Evolutionary conservation across 2,113 vertebrate species (phyloP), one percentile per base, ranked within the genome.

Genomic region (Colius striatus): DNA sequence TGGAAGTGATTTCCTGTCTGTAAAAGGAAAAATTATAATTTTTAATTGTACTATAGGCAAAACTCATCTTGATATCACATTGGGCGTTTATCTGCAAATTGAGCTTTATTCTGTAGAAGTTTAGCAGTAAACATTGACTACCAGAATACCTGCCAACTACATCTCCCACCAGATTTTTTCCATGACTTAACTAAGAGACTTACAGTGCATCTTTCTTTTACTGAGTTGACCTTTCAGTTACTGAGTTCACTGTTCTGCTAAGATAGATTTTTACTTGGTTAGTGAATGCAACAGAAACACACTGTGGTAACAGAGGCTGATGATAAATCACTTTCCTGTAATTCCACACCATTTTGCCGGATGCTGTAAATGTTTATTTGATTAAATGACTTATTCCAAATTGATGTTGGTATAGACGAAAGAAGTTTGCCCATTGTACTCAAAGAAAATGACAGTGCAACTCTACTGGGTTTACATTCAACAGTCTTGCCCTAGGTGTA

Each of bases 1-100:
- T 92, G 61, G 50, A 65, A 75, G 45, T 70, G 62, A 90, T 78
- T 93, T 93, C 73, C 87, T 85, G 48, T 53, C 75, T 76, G 55
- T 36, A 66, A 71, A 47, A 76, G 57, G 51, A 38, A 45, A 48
- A 83, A 47, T 6, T 6, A 32, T 4, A 3, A 16, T 53, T 95
- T 94, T 89, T 34, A 92, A 78, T 84, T 57, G 43, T 51, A 5
- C 51, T 68, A 41, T 38, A 71, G 32, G 50, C 63, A 65, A 72
- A 88, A n/a, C 13, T 36, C 15, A 17, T 16, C 32, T 84, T 23
- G 6, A 19, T 75, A 45, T 16, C 10, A 8, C 57, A 45, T 8
- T 22, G 76, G 89, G 55, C 17, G 10, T 92, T 87, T 34, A 26
- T 83, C 80, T 74, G 71, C 73, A 50, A 57, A 48, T 20, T 23